Evolutionary conservation across 1,140 invertebrate genomes (phyloP).

Genomic region (Drosophila dunni): DNA sequence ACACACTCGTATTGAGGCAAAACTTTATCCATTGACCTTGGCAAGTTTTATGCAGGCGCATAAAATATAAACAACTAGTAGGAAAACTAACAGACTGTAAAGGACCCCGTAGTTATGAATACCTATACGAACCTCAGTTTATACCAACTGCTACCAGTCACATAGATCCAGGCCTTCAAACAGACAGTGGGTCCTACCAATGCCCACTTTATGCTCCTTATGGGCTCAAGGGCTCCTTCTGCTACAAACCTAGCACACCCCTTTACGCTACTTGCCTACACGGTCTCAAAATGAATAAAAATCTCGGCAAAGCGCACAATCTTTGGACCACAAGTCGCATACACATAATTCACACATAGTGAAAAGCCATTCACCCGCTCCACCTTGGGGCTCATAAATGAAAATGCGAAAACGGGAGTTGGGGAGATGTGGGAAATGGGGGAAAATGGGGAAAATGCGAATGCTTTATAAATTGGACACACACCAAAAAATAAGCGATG

Average conservation of each 20-base stretch:
- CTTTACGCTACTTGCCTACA: too few relatives aligned
- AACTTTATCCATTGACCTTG: slow-evolving; percentile 70
- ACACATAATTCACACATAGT: slow-evolving; percentile 33
- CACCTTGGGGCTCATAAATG: not conserved
- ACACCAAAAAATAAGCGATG: slow-evolving; percentile 41
- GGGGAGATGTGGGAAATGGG: slow-evolving; percentile 1
- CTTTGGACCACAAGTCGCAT: slow-evolving; percentile 27
- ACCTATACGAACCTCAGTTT: too few relatives aligned
- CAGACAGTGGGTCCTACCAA: too few relatives aligned
- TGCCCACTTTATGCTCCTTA: too few relatives aligned
- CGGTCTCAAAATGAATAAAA: slow-evolving; percentile 20
- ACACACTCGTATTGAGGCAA: not conserved
- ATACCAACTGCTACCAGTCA: too few relatives aligned
- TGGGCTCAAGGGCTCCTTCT: too few relatives aligned
- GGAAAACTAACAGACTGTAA: too few relatives aligned
- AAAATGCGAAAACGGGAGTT: slow-evolving; percentile 16
- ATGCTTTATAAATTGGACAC: slow-evolving; percentile 50
- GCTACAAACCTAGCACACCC: too few relatives aligned
- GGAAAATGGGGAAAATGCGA: slow-evolving; percentile 20
- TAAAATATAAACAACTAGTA: not conserved
- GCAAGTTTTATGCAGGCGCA: slow-evolving; percentile 29
- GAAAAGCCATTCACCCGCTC: slow-evolving; percentile 4
- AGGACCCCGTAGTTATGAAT: too few relatives aligned
- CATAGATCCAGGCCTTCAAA: too few relatives aligned
- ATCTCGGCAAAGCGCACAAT: slow-evolving; percentile 33